Evolutionary conservation across 1,140 invertebrate genomes (phyloP).

Genomic region (Pachypeltis micranthus): DNA sequence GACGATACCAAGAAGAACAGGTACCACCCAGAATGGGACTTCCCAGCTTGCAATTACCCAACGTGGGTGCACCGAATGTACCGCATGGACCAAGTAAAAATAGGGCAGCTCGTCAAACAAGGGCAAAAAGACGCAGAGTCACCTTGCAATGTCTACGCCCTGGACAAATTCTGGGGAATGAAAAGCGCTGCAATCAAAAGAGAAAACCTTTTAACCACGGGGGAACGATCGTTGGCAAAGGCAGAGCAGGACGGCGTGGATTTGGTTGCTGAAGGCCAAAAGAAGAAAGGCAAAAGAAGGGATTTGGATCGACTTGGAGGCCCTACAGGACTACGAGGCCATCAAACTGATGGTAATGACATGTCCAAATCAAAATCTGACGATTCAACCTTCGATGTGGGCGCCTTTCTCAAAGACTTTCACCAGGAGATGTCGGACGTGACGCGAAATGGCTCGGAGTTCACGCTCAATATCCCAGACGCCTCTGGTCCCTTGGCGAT

Average conservation of each 20-base stretch:
- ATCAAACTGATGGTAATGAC: no score
- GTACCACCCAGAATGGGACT: not conserved
- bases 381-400: no score
- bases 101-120: not conserved
- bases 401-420: no score
- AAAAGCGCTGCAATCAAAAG: not conserved
- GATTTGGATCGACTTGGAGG: not conserved
- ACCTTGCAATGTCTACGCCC: not conserved
- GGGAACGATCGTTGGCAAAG: not conserved
- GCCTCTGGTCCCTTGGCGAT: no score
- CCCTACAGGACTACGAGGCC: no score
- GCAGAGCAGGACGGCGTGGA: not conserved
- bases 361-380: no score
- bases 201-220: not conserved
- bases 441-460: no score
- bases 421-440: no score
- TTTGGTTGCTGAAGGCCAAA: not conserved
- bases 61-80: not conserved
- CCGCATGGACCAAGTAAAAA: not conserved
- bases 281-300: not conserved
- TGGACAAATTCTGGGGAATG: not conserved
- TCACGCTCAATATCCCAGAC: no score
- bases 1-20: not conserved
- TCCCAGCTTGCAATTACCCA: not conserved
- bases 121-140: no score